Percentiles rank a stretch among this genome's conserved stretches.
Conservation (phyloP, 2,888 invertebrate genomes). For the Spilosoma lubricipeda region DNA sequence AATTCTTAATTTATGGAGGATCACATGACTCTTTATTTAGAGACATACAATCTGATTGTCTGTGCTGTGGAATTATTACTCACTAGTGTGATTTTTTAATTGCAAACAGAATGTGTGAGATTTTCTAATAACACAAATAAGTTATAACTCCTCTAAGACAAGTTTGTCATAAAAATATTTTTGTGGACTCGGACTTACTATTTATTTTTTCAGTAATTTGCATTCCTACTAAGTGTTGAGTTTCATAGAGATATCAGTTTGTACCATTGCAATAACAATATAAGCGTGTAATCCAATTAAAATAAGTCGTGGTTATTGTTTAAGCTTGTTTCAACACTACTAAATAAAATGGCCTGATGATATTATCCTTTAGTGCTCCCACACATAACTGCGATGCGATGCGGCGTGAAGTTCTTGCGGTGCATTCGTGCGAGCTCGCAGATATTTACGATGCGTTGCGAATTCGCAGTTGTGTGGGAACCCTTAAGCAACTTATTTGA, state of each 20-base stretch:
- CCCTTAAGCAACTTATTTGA: background rate
- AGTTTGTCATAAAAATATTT: slow-evolving; percentile 42
- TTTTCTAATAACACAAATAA: slow-evolving; percentile 23
- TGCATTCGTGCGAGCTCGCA: too few species aligned
- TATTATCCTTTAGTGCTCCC: background rate
- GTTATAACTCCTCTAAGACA: slow-evolving; percentile 35
- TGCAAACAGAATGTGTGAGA: slow-evolving; percentile 36
- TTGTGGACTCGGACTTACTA: slow-evolving; percentile 41
- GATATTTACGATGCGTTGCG: too few species aligned
- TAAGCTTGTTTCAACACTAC: slow-evolving; percentile 8
- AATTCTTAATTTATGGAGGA: slow-evolving; percentile 61
- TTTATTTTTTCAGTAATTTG: slow-evolving; percentile 63
- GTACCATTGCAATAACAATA: slow-evolving; percentile 40
- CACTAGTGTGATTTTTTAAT: slow-evolving; percentile 59
- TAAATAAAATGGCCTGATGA: slow-evolving; percentile 1
- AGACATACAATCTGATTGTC: slow-evolving; percentile 50
- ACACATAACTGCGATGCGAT: too few species aligned
- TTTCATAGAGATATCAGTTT: slow-evolving; percentile 57
- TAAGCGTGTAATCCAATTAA: slow-evolving; percentile 47
- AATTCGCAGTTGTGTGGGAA: too few species aligned
- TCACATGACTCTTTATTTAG: slow-evolving; percentile 66
- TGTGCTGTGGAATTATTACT: slow-evolving; percentile 77
- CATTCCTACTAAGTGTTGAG: slow-evolving; percentile 63
- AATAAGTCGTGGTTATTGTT: slow-evolving; percentile 33
- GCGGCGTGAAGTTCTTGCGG: too few species aligned